Base-by-base conservation (phyloP, 2,888 invertebrate genomes). In the Athetis lepigone region DNA sequence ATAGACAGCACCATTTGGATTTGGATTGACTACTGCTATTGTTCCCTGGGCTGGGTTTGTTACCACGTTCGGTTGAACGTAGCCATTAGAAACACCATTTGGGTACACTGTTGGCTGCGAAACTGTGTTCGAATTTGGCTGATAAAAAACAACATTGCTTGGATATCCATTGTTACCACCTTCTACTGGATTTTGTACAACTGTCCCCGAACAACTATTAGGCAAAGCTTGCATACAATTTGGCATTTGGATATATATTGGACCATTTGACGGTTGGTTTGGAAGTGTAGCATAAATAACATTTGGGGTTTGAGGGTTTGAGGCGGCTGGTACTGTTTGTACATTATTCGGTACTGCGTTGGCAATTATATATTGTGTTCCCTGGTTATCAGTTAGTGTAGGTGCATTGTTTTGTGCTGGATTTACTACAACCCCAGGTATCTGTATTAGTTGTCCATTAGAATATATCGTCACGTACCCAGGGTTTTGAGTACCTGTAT, bases 341-440 rank as follows among this genome's bases (percentile, higher is more conserved):
- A 29, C 8, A 18, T 56, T 68, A 42, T 56, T 60, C 2, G 70
- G 67, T 13, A 42, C 29, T 45, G 52, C 4, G 47, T 72, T 65
- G 4, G 56, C 43, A 21, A 70, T n/a, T 3, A 68, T 11, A 7
- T 57, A 55, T 33, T 36, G 50, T 2, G 55, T 25, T 29, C 49
- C 57, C 6, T 67, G 67, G n/a, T n/a, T n/a, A 7, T 7, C 0
- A 42, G 58, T 21, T 72, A 64, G 70, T 45, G 40, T 0, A 7
- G 78, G 66, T 13, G 19, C 16, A 42, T 75, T 66, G n/a, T 58
- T 79, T 45, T 60, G 65, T 49, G 9, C 42, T 43, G 62, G 8
- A 29, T 52, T 79, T n/a, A 80, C 25, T 9, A 78, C 51, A 29
- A 66, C 57, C 18, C 75, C 78, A 3, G 78, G 80, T 27, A 78